Base-by-base conservation (phyloP, 2,888 invertebrate species). In the Leptopterna dolabrata region DNA sequence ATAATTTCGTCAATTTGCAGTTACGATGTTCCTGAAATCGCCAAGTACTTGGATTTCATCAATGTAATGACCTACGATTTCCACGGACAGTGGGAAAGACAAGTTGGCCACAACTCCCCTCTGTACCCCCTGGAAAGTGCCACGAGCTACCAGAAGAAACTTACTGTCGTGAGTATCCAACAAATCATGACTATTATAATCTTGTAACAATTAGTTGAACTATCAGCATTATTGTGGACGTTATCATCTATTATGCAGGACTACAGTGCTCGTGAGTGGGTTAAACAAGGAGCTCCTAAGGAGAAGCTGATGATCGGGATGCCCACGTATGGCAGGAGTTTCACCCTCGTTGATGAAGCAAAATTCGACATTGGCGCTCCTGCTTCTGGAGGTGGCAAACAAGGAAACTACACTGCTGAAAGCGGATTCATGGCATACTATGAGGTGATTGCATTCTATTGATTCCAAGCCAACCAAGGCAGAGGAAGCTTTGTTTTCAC, bases 51-150 rank as follows among this genome's bases (percentile, higher is more conserved):
- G 91, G 98, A 98, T 92, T 97, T 96, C 91, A 97, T 98, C 91
- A 98, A 97, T 91, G 96, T 98, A 13, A 97, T 98, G 97, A 97
- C 97, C 0, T 98, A 98, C 91, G 98, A 98, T 92, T 98, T 98
- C 94, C 97, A 97, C 91, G 98, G 98, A 0, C 97, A 97, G 91
- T 98, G 97, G 97, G 97, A 98, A 91, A 94, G 97, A 88, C 96
- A 96, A 89, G 97, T 98, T 1, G 97, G 97, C 6, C 98, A 98
- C 92, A 98, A 98, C 93, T 96, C 97, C 84, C 98, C 98, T 0
- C 94, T 98, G 0, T 97, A 95, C 92, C 96, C 98, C 0, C 93
- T 98, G 30, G 97, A 97, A 91, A 96, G 97, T 90, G 96, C 97
- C 27, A 96, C 97, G 3, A 96, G 96, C 90, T 96, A 97, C 91